Base-by-base conservation (phyloP, 2,888 invertebrate genomes). In the Nebria salina region DNA sequence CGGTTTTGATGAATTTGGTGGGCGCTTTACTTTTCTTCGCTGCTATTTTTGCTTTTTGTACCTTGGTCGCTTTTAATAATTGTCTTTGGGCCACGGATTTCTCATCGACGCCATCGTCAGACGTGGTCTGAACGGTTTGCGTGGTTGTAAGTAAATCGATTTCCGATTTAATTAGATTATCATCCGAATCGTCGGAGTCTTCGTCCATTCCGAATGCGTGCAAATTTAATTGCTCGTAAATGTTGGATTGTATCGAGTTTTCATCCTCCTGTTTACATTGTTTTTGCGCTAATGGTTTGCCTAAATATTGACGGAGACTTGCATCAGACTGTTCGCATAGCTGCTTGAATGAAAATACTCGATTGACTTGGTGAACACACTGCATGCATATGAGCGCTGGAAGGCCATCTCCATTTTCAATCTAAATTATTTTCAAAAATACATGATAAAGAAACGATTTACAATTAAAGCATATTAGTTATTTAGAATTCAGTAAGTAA, bases 311-410 rank as follows among this genome's bases (percentile, higher is more conserved):
- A 65, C 89, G 86, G 13, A 90, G 85, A 82, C 88, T 90, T 43
- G 86, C 82, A 83, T 90, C 90, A 0, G 90, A 89, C 81, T 89
- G 89, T 85, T 89, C 89, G 84, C 90, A 90, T 65, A 90, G 86
- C 85, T 89, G 88, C 85, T 90, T 90, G 84, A 91, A 91, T 6
- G 89, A 87, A 84, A 87, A 90, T 13, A 89, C 89, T 78, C 89
- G 86, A 83, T 88, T 89, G 65, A 90, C 88, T 86, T 90, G 89
- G 77, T 89, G 87, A 66, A 89, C 87, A 83, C 91, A 91, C 83
- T 90, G 89, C 26, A 90, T 84, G 83, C 91, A 91, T 66, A 91
- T 86, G 43, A 88, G 85, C 34, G 87, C 85, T 9, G 91, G 91
- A 20, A 90, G 85, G 54, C 90, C 91, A 85, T 91, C 90, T 41